These are phyloP conservation scores for Sitobion miscanthi DNA, from an alignment of 1,140 invertebrate species.

Conservation along the genomic window DNA sequence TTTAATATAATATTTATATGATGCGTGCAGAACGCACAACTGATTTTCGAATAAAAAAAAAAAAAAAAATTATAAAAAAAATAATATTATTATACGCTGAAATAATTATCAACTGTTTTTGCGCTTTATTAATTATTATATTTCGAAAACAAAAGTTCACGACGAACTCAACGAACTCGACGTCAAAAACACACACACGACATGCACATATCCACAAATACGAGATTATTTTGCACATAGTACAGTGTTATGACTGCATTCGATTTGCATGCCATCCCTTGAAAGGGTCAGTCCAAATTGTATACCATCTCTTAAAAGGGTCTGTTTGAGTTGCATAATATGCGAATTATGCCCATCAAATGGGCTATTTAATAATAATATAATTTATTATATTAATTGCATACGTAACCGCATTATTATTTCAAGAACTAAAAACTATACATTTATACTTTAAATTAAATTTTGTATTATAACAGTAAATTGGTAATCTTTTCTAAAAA, in stretches of 20 bases:
- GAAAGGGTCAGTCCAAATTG: not conserved
- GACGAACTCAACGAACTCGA: not conserved
- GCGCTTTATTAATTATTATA: not conserved
- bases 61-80: not conserved
- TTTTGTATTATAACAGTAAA: no score
- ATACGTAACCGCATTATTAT: no score
- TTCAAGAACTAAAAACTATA: no score
- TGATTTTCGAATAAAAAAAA: not conserved
- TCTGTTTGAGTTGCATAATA: not conserved
- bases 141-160: not conserved
- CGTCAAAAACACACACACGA: not conserved
- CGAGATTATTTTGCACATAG: not conserved
- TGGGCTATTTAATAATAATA: not conserved
- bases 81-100: not conserved
- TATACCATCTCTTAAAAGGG: not conserved
- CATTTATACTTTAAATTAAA: no score
- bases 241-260: not conserved
- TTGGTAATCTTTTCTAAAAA: no score
- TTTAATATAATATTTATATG: not conserved
- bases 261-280: not conserved
- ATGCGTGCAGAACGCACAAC: not conserved
- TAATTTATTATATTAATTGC: not conserved
- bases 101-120: constrained; percentile 5
- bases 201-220: not conserved
- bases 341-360: not conserved